Evolutionary conservation across 2,888 invertebrate species (phyloP).

Genomic region (Scrobipalpa costella): DNA sequence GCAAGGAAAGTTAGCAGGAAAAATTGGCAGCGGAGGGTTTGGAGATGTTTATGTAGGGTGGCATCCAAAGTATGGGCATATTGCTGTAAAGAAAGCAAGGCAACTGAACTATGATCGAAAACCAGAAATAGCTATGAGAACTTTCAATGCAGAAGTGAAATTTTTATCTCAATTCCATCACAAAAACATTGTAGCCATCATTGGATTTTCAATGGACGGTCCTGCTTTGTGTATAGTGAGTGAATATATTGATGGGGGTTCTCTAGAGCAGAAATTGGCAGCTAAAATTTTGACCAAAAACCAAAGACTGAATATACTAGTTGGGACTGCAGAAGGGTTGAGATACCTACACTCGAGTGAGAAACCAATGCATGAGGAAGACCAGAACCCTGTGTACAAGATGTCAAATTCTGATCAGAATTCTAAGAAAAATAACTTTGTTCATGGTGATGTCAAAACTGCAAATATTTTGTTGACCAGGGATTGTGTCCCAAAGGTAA

Average conservation of each 20-base stretch:
- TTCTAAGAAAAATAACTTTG: conserved; percentile 75
- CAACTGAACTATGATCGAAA: conserved; percentile 50
- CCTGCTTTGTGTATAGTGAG: conserved; percentile 87
- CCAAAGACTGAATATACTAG: conserved; percentile 82
- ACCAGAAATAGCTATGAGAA: conserved; percentile 64
- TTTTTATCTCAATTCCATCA: conserved; percentile 84
- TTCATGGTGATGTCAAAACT: conserved; percentile 90
- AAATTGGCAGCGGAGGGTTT: conserved; percentile 86
- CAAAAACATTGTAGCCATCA: conserved; percentile 86
- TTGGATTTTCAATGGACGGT: conserved; percentile 88
- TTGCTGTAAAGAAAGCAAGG: conserved; percentile 82
- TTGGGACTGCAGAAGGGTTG: conserved; percentile 85
- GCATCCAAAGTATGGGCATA: conserved; percentile 70
- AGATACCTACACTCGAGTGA: conserved; percentile 83
- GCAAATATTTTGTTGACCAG: conserved; percentile 88
- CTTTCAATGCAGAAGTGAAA: conserved; percentile 84
- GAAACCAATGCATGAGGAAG: conserved; percentile 40
- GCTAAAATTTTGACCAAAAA: conserved; percentile 74
- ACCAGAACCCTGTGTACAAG: conserved; percentile 30
- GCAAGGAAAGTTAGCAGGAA: conserved; percentile 50
- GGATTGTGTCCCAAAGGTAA: conserved; percentile 84
- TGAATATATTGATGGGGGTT: conserved; percentile 88
- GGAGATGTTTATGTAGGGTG: conserved; percentile 83
- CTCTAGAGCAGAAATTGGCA: conserved; percentile 84
- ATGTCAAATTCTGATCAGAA: conserved; percentile 35